Evolutionary conservation across 2,797 vertebrate species (phyloP), one percentile per base, ranked within the genome.

Genomic region (Semaprochilodus insignis): DNA sequence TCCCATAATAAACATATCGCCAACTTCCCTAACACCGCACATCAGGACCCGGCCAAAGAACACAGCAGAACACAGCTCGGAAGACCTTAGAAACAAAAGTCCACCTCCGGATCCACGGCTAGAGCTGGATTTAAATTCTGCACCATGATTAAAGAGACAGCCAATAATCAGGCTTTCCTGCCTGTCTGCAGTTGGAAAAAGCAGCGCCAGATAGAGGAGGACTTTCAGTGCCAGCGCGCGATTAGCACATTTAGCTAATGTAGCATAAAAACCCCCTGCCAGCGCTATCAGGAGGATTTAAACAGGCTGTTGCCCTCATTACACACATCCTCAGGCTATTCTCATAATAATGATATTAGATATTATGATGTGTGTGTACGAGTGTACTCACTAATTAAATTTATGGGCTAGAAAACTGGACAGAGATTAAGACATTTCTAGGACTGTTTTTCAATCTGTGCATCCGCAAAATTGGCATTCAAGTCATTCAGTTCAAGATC

Each of bases 201-300:
- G 63, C 63, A 66, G 63, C 19, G 63, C 6, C 27, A 34, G 5
- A 34, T 6, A 21, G 65, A 36, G 34, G 31, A 40, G 65, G 65
- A 23, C 59, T 23, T n/a, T 21, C 27, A 63, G 25, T 27, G 62
- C 27, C 65, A 67, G 65, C 2, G 36, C 21, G 31, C 36, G 66
- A 69, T 69, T 44, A 69, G 66, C 66, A 66, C 63, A 69, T 69
- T 69, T 69, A 69, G 34, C 36, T 10, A 69, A 69, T 69, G 66
- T 44, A 69, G 66, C 66, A 69, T 69, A 21, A 69, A 40, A 11
- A 8, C 17, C 19, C 23, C 17, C 17, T 44, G 19, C 66, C 34
- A 21, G 21, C 17, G 2, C 66, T 69, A 44, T 69, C 15, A 69
- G 66, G 36, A 44, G 34, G 36, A 44, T 69, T 69, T 44, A n/a